A percentile compares a stretch with the other conserved stretches of the same genome.
Evolutionary conservation across 2,113 vertebrate species (phyloP).

Genomic region (Gadus macrocephalus): DNA sequence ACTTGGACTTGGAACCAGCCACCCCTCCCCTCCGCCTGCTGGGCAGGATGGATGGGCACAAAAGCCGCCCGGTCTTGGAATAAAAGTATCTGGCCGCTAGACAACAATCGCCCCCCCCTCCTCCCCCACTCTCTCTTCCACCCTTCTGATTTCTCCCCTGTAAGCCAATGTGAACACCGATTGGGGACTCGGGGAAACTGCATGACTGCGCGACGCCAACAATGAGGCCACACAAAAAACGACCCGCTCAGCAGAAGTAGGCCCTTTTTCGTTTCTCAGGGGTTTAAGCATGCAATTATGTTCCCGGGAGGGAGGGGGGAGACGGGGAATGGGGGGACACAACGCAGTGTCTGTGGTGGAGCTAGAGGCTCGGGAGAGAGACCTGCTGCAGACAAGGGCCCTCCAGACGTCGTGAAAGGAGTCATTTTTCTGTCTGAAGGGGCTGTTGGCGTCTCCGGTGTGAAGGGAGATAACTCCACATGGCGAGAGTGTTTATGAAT

Average conservation of each 20-base stretch:
- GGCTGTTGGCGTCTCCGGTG: background rate
- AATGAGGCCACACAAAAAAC: constrained; percentile 72
- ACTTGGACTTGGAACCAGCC: constrained; percentile 24
- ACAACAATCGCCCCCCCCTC: constrained; percentile 35
- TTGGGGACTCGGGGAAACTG: constrained; percentile 58
- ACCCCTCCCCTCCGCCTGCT: constrained; percentile 20
- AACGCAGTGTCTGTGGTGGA: constrained; percentile 47
- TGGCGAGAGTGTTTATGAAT: constrained; percentile 7
- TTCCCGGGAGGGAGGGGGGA: constrained; percentile 35
- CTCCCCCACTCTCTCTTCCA: constrained; percentile 14
- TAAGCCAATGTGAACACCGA: constrained; percentile 54
- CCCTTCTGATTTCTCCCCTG: constrained; percentile 45
- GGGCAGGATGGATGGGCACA: constrained; percentile 42
- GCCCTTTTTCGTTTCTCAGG: constrained; percentile 63
- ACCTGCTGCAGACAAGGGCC: constrained; percentile 29
- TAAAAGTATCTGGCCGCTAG: constrained; percentile 52
- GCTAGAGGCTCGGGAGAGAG: constrained; percentile 28
- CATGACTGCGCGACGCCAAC: constrained; percentile 69
- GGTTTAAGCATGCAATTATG: constrained; percentile 69
- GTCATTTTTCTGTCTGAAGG: constrained; percentile 16
- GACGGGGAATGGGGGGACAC: constrained; percentile 36
- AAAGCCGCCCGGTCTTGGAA: constrained; percentile 47
- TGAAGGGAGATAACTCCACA: constrained; percentile 9
- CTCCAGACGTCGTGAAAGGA: constrained; percentile 20
- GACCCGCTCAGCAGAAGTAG: constrained; percentile 67